Percentiles rank a stretch among this genome's conserved stretches.
phyloP scores from a whole-genome alignment of 2,888 invertebrate genomes.

The Athalia circularis region DNA sequence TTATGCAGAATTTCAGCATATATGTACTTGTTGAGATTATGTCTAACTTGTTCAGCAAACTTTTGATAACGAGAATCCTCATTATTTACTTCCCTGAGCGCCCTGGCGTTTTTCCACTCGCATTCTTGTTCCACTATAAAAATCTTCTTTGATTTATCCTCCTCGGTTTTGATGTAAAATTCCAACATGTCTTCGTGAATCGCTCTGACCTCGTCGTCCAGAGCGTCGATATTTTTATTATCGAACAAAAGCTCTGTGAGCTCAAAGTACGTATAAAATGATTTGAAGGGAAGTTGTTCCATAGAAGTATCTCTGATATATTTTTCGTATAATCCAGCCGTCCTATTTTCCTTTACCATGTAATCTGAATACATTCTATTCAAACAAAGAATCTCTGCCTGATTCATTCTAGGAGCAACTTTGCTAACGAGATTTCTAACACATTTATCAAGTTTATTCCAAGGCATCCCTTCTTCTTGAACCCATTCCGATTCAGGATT shows the following conservation, averaged over 20 bases:
- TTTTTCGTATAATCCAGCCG: neutral
- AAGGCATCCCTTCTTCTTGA: conserved; percentile 27
- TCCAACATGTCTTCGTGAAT: conserved; percentile 31
- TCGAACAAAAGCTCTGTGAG: neutral
- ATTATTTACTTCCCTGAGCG: conserved; percentile 12
- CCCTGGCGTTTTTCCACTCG: conserved; percentile 25
- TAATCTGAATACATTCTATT: conserved; percentile 22
- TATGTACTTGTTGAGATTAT: conserved; percentile 12
- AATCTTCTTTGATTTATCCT: conserved; percentile 17
- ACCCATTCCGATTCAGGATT: conserved; percentile 37
- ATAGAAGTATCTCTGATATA: neutral
- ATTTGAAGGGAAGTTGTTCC: conserved; percentile 32
- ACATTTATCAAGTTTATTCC: conserved; percentile 31
- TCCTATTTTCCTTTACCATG: neutral
- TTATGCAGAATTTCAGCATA: conserved; percentile 7
- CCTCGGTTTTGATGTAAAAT: conserved; percentile 23
- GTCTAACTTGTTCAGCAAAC: conserved; percentile 24
- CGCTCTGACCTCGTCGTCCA: conserved; percentile 31
- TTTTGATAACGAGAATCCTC: conserved; percentile 19
- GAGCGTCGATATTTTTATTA: conserved; percentile 32
- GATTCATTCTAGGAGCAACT: conserved; percentile 1
- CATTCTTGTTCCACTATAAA: conserved; percentile 38
- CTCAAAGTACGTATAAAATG: conserved; percentile 30
- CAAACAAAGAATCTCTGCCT: neutral
- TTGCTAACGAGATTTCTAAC: conserved; percentile 24